phyloP scores from a whole-genome alignment of 2,888 invertebrate species.

The Zonitis immaculata region DNA sequence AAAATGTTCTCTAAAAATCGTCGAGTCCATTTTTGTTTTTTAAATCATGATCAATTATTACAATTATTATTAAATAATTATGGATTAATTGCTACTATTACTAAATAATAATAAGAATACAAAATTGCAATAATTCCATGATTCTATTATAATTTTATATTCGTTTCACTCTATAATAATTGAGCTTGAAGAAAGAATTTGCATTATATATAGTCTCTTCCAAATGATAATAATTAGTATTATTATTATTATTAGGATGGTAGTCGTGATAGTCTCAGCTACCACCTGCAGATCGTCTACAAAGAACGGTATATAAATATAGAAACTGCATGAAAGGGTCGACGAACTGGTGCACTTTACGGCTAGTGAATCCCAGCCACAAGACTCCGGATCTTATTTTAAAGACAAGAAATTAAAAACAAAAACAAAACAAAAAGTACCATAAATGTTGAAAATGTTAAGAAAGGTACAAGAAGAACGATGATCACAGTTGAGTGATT shows the following conservation, averaged over 20 bases:
- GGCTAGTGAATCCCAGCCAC: conserved; percentile 20
- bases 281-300: conserved; percentile 35
- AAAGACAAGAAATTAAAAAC: not conserved
- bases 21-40: no score
- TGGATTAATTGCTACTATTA: no score
- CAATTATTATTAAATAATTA: no score
- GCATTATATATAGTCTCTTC: not conserved
- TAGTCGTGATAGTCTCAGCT: conserved; percentile 10
- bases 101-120: no score
- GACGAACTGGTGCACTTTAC: conserved; percentile 30
- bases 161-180: no score
- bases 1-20: no score
- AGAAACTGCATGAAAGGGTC: conserved; percentile 25
- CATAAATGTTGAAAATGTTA: not conserved
- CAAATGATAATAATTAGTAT: not conserved
- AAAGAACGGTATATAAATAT: conserved; percentile 28
- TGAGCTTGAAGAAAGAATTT: not conserved
- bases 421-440: not conserved
- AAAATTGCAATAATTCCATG: no score
- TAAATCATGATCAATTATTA: no score
- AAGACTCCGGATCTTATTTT: conserved; percentile 4
- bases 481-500: not conserved
- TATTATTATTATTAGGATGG: conserved; percentile 13
- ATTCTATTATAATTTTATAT: no score
- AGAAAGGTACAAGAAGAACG: not conserved